Evolutionary conservation across 1,140 invertebrate species (phyloP), one percentile per base, ranked within the genome.

Genomic region (Lasioglossum albipes): DNA sequence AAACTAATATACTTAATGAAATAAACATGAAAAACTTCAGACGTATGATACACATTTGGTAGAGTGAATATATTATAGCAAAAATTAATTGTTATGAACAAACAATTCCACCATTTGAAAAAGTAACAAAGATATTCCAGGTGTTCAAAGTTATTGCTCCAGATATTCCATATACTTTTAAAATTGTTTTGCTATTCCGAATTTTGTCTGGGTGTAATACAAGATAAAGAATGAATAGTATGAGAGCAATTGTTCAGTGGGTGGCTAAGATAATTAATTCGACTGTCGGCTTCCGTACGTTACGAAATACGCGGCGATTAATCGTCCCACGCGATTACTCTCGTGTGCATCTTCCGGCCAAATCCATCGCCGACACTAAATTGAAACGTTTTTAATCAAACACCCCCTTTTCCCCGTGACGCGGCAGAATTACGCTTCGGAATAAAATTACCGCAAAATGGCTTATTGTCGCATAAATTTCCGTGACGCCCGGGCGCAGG

Each of bases 321-420:
- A 54, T 54, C 52, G 57, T n/a, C n/a, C 9, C 57, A 2, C 57
- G 57, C 57, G n/a, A 68, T 49, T 45, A 68, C 12, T n/a, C n/a
- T 27, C 42, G 20, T 27, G 3, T n/a, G 22, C 45, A 27, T 3
- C 62, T 2, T 42, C 9, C 31, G 18, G 62, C 31, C 13, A 10
- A 42, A 67, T 68, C 42, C 42, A 68, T 45, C 42, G 64, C 22
- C 31, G 31, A 22, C 64, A 22, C 65, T 57, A 41, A 42, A 54
- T 65, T n/a, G 64, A 54, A 66, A 75, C 49, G 45, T 67, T 75
- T 75, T 75, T 75, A 75, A 75, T 75, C 64, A 75, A 67, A 45
- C 16, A 27, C 4, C n/a, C 20, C 52, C 42, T 5, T 4, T 20
- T 16, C 12, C 20, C 7, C 57, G 13, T 7, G 12, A 57, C 65